Conservation (phyloP, 2,797 vertebrate genomes). For the Chaenodraco wilsoni region DNA sequence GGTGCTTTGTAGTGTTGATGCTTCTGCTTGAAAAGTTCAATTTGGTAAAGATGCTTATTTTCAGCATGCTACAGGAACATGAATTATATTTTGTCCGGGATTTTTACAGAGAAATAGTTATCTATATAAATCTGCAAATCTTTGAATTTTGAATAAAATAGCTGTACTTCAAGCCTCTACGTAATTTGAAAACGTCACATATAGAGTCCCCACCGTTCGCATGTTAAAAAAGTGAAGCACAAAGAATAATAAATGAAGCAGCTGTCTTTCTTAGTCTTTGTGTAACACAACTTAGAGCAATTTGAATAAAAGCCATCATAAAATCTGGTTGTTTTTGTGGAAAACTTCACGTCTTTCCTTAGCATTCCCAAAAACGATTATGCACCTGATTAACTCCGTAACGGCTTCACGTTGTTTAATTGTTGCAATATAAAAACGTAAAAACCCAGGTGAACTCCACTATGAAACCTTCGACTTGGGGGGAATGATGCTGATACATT, state of each 20-base stretch:
- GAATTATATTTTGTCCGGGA: conserved; percentile 1
- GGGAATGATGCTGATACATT: neutral
- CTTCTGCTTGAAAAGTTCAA: conserved; percentile 24
- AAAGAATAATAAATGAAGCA: neutral
- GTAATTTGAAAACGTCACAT: neutral
- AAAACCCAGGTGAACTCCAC: neutral
- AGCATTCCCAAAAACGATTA: neutral
- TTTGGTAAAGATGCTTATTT: conserved; percentile 21
- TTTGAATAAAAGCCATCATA: neutral
- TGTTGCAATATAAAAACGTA: neutral
- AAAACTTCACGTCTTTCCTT: neutral
- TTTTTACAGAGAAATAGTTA: conserved; percentile 1
- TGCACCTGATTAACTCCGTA: neutral
- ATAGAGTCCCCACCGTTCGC: neutral
- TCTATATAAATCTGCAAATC: neutral
- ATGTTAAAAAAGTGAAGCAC: no score
- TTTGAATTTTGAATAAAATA: neutral
- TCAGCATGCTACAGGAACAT: conserved; percentile 14
- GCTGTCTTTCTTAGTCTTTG: neutral
- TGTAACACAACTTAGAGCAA: neutral
- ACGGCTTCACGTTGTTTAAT: neutral
- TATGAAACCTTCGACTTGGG: neutral
- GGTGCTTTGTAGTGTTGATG: conserved; percentile 27
- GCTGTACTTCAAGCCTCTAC: neutral
- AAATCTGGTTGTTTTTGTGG: no score